Conservation (phyloP, 1,140 invertebrate genomes). For the Habropoda laboriosa region DNA sequence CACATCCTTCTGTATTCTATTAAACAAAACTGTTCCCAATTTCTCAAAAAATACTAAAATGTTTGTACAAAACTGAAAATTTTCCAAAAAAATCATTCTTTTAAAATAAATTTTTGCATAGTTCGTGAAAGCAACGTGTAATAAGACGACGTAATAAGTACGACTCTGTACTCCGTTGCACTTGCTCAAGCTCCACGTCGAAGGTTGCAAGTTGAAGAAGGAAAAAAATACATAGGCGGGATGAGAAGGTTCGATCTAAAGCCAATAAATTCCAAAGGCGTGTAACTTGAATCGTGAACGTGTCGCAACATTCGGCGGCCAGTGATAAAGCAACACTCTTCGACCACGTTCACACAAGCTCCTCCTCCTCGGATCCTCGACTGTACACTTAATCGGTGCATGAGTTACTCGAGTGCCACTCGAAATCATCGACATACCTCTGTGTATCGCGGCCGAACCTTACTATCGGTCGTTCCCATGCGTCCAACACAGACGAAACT, state of each 20-base stretch:
- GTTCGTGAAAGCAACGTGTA: neutral
- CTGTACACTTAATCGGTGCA: constrained; percentile 54
- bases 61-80: no score
- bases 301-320: constrained; percentile 28
- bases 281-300: neutral
- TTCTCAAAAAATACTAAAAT: no score
- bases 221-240: neutral
- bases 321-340: constrained; percentile 29
- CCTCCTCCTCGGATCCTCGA: constrained; percentile 1
- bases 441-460: constrained; percentile 43
- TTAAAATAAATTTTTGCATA: no score
- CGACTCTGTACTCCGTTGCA: neutral
- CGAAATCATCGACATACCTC: constrained; percentile 63
- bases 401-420: constrained; percentile 66
- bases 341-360: constrained; percentile 4
- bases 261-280: neutral
- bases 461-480: constrained; percentile 55
- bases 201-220: neutral
- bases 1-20: no score
- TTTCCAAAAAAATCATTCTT: no score
- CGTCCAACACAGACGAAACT: constrained; percentile 15
- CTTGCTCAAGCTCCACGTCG: neutral
- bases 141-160: no score
- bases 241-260: neutral
- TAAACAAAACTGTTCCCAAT: no score